These are phyloP conservation scores for Genyomyrus donnyi DNA, from an alignment of 2,113 vertebrate genomes.

Conservation along the genomic window DNA sequence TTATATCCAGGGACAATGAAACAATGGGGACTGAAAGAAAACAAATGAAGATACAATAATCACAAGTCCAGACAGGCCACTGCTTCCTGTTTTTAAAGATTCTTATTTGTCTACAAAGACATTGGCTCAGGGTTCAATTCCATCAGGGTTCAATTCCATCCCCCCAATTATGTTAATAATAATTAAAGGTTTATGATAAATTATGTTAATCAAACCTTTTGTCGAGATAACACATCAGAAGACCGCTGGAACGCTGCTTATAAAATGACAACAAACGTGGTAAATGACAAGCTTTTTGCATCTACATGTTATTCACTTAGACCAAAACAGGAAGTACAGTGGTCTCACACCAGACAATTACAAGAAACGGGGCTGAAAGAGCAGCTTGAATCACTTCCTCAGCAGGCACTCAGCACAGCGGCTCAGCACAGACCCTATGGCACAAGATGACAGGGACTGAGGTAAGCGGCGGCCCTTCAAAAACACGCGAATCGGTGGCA, in stretches of 20 bases:
- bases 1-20: not conserved
- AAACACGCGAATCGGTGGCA: not conserved
- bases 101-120: not conserved
- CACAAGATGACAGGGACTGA: conserved; percentile 31
- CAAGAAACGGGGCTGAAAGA: conserved; percentile 24
- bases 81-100: not conserved
- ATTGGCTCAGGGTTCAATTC: not conserved
- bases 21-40: not conserved
- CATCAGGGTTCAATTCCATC: not conserved
- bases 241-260: not conserved
- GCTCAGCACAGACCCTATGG: conserved; percentile 6
- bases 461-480: conserved; percentile 24
- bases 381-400: conserved; percentile 31
- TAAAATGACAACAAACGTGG: not conserved
- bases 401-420: conserved; percentile 16
- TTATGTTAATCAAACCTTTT: not conserved
- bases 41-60: not conserved
- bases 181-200: not conserved
- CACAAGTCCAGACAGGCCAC: not conserved
- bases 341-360: conserved; percentile 37
- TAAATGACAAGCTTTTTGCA: not conserved
- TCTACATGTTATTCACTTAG: conserved; percentile 39
- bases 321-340: conserved; percentile 54
- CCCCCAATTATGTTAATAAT: not conserved
- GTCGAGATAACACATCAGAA: not conserved